phyloP scores from a whole-genome alignment of 2,888 invertebrate species.

The Physocephala rufipes region DNA sequence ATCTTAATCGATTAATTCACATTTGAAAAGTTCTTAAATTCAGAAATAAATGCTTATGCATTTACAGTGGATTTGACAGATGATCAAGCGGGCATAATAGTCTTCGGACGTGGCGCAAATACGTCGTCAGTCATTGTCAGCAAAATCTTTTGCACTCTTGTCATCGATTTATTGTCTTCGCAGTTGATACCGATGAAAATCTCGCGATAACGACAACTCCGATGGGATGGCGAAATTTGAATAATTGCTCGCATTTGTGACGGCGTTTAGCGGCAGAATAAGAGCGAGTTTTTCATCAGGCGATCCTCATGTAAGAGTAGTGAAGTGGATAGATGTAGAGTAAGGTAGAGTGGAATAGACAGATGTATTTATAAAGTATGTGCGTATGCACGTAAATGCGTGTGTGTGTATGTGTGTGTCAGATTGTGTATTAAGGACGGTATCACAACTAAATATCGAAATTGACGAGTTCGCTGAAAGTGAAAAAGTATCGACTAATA shows the following conservation, averaged over 20 bases:
- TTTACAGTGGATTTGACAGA: slow-evolving; percentile 24
- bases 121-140: slow-evolving; percentile 30
- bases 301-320: neutral
- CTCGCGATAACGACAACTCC: neutral
- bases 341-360: too few relatives aligned
- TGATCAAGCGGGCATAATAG: neutral
- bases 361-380: too few relatives aligned
- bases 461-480: too few relatives aligned
- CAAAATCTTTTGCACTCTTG: slow-evolving; percentile 30
- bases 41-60: neutral
- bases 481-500: too few relatives aligned
- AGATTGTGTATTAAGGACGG: too few relatives aligned
- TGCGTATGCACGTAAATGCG: too few relatives aligned
- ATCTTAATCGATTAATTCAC: too few relatives aligned
- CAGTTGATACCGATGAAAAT: slow-evolving; percentile 22
- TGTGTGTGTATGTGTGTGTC: too few relatives aligned
- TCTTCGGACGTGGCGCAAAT: neutral
- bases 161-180: slow-evolving; percentile 33
- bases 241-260: slow-evolving; percentile 29
- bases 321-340: too few relatives aligned
- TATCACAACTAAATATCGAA: too few relatives aligned
- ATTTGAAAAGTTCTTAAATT: too few relatives aligned
- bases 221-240: slow-evolving; percentile 19
- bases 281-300: neutral
- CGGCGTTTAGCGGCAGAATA: slow-evolving; percentile 27